phyloP scores from a whole-genome alignment of 2,888 invertebrate species.

The Trichopria drosophilae region DNA sequence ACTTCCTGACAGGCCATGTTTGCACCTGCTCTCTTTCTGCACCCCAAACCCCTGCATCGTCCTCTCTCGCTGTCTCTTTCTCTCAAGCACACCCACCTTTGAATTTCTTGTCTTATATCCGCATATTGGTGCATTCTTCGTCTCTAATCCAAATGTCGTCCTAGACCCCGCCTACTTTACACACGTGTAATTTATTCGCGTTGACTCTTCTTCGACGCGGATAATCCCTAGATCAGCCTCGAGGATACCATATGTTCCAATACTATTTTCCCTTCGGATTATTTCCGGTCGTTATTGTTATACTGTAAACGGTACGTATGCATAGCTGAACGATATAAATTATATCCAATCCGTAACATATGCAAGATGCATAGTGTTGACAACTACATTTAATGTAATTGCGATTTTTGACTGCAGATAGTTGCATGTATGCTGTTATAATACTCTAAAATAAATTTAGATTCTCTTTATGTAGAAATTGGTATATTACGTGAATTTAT shows the following conservation, averaged over 20 bases:
- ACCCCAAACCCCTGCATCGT: constrained; percentile 32
- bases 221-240: constrained; percentile 41
- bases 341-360: too few species aligned
- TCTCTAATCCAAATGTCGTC: constrained; percentile 21
- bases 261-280: constrained; percentile 37
- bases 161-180: constrained; percentile 37
- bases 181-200: constrained; percentile 49
- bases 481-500: too few species aligned
- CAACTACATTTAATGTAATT: too few species aligned
- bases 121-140: constrained; percentile 32
- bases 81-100: constrained; percentile 18
- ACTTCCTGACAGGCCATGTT: constrained; percentile 59
- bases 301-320: too few species aligned
- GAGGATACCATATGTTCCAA: constrained; percentile 25
- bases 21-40: constrained; percentile 56
- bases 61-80: constrained; percentile 21
- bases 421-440: too few species aligned
- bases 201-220: constrained; percentile 25
- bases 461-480: too few species aligned
- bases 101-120: constrained; percentile 44
- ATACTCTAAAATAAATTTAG: too few species aligned
- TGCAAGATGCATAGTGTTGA: too few species aligned
- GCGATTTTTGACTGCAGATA: too few species aligned
- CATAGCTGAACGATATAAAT: too few species aligned
- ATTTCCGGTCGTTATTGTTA: constrained; percentile 31